Base-by-base conservation (phyloP, 2,797 vertebrate species). In the Microctenopoma lineatum region DNA sequence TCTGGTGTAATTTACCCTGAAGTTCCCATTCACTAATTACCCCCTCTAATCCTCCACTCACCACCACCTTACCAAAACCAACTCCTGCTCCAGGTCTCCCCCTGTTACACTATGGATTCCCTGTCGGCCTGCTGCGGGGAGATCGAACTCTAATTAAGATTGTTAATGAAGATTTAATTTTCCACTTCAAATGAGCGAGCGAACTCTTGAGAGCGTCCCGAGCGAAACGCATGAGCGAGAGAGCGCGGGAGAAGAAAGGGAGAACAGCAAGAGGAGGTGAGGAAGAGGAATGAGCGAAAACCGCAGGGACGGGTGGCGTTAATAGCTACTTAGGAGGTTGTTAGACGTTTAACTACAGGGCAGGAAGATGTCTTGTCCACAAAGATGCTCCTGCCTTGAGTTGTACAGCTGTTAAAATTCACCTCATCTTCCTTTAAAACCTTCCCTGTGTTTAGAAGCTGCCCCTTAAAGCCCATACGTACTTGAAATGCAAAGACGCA, bases 131-230 rank as follows among this genome's bases (percentile, higher is more conserved):
- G 80, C 89, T 86, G 76, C 50, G 64, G 86, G 79, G 83, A 90
- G 93, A 93, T 94, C 92, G 90, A 93, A 93, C 73, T 90, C 89
- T 92, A 93, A 94, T 93, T 94, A 94, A 93, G 92, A 93, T 93
- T 85, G 87, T 91, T 93, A 93, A 94, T 91, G 90, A 93, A 94
- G 93, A 94, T 94, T 94, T 92, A 86, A 94, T 94, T 94, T 92
- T 91, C 87, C 85, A 89, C 90, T 90, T 92, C 79, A 89, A 91
- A 88, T 84, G 81, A 91, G 82, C 83, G 80, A 73, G 52, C 73
- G 82, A 90, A 80, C 90, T 88, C 80, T 45, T 12, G n/a, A 60
- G 75, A 85, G 83, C 51, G 73, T 86, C 79, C 66, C 25, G 29
- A 81, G 81, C 16, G 61, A 66, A 78, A 80, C 18, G 62, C 70